A percentile compares a stretch with the other conserved stretches of the same genome.
Conservation (phyloP, 2,113 vertebrate species). For the Cochlearius cochlearius region DNA sequence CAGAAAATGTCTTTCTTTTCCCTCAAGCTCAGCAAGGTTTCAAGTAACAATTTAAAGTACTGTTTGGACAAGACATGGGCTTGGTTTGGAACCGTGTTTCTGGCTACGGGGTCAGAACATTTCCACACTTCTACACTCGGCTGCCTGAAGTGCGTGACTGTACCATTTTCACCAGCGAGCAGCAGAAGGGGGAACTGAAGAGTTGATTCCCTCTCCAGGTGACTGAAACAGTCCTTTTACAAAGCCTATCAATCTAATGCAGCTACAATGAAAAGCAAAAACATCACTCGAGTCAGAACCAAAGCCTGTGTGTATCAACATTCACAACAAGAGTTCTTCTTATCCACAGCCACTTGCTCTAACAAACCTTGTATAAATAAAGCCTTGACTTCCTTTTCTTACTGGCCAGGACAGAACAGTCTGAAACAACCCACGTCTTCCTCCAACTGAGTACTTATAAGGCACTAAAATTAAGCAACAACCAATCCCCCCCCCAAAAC, state of each 20-base stretch:
- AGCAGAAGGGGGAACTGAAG: neutral
- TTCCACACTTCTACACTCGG: neutral
- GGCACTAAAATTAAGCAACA: constrained; percentile 67
- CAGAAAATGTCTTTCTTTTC: neutral
- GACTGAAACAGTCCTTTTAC: constrained; percentile 49
- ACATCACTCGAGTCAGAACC: neutral
- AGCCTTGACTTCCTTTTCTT: neutral
- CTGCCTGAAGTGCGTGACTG: neutral
- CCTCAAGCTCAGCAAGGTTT: neutral
- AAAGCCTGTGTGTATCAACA: neutral
- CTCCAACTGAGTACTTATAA: constrained; percentile 49
- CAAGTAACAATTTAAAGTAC: constrained; percentile 1
- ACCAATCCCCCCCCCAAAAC: neutral
- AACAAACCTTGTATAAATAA: neutral
- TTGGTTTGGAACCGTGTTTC: neutral
- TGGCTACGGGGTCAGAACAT: neutral
- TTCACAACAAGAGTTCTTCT: neutral
- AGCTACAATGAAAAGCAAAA: constrained; percentile 47
- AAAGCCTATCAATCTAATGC: constrained; percentile 53
- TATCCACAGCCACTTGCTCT: neutral
- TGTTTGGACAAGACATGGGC: constrained; percentile 27
- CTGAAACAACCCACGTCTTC: neutral
- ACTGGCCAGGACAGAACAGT: neutral
- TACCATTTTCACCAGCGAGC: neutral
- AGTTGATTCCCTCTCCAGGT: constrained; percentile 9